These are phyloP conservation scores for Prosapia bicincta DNA, from an alignment of 2,888 invertebrate genomes.

Conservation along the genomic window DNA sequence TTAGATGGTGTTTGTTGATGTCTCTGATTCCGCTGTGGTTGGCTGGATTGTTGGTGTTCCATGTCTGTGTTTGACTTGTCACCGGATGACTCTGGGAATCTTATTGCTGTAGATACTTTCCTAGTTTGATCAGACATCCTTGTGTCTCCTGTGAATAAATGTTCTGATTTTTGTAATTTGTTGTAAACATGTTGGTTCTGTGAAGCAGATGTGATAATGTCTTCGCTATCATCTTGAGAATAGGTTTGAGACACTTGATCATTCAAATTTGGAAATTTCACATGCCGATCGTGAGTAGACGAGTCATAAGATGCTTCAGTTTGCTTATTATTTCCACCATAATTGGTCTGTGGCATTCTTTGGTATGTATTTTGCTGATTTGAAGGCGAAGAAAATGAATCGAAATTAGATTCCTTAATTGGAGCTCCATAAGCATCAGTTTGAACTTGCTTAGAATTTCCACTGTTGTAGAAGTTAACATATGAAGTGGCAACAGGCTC, in stretches of 20 bases:
- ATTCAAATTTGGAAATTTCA: conserved; percentile 13
- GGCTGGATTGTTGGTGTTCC: background rate
- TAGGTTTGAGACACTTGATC: background rate
- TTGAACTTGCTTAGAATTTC: conserved; percentile 20
- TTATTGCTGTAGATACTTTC: conserved; percentile 19
- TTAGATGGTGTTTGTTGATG: background rate
- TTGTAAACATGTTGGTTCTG: conserved; percentile 19
- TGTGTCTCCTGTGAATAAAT: background rate
- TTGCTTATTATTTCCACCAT: background rate
- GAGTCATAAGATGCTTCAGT: background rate
- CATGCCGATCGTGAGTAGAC: background rate
- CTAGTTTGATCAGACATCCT: conserved; percentile 13
- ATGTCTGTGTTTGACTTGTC: background rate
- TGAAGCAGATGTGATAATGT: conserved; percentile 24
- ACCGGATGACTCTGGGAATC: conserved; percentile 6
- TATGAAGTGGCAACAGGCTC: conserved; percentile 27
- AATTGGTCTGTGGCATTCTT: conserved; percentile 4
- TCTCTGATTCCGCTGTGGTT: background rate
- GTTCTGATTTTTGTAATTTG: conserved; percentile 6
- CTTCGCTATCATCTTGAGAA: conserved; percentile 9
- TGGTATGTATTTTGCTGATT: conserved; percentile 23
- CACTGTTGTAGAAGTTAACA: conserved; percentile 23
- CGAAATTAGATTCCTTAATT: conserved; percentile 18
- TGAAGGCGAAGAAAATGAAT: conserved; percentile 20
- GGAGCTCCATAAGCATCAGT: conserved; percentile 29